Percentiles rank a stretch among this genome's conserved stretches.
Evolutionary conservation across 2,797 vertebrate species (phyloP).

Genomic region (Dromococcyx pavoninus): DNA sequence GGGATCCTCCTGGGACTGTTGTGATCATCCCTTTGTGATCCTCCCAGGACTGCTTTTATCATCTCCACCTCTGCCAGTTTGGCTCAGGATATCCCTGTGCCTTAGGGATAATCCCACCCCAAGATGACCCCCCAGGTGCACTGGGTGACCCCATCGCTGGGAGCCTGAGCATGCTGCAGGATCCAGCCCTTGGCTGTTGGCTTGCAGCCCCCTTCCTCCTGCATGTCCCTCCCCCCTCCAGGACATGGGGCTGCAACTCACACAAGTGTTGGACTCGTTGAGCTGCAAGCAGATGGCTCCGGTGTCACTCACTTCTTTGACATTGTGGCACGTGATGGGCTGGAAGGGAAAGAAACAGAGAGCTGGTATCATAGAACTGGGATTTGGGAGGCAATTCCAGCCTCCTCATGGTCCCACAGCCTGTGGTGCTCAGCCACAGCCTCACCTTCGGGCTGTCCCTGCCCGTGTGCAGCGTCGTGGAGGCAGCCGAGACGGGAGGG

Average conservation of each 20-base stretch:
- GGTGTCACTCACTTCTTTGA: slow-evolving; percentile 21
- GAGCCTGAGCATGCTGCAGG: background rate
- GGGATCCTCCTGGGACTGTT: background rate
- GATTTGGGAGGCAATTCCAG: background rate
- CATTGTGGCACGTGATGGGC: slow-evolving; percentile 50
- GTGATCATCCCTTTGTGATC: background rate
- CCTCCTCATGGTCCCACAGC: background rate
- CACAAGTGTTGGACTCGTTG: slow-evolving; percentile 60
- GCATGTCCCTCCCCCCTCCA: no score
- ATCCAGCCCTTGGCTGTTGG: background rate
- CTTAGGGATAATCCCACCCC: no score
- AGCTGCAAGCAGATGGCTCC: slow-evolving; percentile 71
- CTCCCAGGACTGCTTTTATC: background rate
- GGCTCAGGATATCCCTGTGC: background rate
- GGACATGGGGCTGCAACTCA: slow-evolving; percentile 45
- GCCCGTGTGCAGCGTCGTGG: fast-evolving
- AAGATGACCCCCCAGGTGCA: fast-evolving
- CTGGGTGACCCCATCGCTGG: background rate
- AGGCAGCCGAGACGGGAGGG: fast-evolving
- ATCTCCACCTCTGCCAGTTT: background rate
- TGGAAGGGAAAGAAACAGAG: slow-evolving; percentile 1
- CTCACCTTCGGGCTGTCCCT: background rate
- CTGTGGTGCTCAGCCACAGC: fast-evolving
- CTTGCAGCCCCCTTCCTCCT: background rate
- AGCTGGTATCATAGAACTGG: fast-evolving